Conservation (phyloP, 1,140 invertebrate genomes). For the Trichonephila clavata region DNA sequence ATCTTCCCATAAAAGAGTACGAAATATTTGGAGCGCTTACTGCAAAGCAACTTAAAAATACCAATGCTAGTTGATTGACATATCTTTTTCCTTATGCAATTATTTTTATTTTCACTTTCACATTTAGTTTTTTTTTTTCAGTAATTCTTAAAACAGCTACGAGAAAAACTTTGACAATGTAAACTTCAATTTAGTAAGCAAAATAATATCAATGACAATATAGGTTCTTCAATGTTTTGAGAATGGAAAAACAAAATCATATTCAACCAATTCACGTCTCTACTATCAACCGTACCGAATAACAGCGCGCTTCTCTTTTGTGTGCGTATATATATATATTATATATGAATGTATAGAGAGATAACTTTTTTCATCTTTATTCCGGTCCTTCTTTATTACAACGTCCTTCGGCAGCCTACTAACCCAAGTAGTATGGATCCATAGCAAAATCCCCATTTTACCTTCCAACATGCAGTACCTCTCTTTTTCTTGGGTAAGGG, state of each 20-base stretch:
- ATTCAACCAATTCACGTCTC: constrained; percentile 11
- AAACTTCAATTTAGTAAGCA: neutral
- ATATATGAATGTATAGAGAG: neutral
- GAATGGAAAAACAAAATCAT: neutral
- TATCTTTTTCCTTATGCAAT: neutral
- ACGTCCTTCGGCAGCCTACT: constrained; percentile 29
- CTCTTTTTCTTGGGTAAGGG: constrained; percentile 14
- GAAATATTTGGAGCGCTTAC: too few relatives aligned
- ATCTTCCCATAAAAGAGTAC: too few relatives aligned
- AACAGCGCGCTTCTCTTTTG: neutral
- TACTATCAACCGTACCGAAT: neutral
- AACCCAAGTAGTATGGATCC: constrained; percentile 59
- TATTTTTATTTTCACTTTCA: neutral
- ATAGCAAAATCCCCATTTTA: constrained; percentile 52
- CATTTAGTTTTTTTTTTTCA: neutral
- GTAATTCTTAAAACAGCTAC: neutral
- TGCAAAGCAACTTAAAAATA: too few relatives aligned
- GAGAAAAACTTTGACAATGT: neutral
- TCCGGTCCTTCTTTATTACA: constrained; percentile 49
- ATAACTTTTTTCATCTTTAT: constrained; percentile 40
- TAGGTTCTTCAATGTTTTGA: neutral
- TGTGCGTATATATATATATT: neutral
- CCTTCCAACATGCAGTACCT: neutral
- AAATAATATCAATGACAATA: neutral
- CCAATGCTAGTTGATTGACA: neutral